phyloP scores from a whole-genome alignment of 1,140 invertebrate species.

The Anadara kagoshimensis region DNA sequence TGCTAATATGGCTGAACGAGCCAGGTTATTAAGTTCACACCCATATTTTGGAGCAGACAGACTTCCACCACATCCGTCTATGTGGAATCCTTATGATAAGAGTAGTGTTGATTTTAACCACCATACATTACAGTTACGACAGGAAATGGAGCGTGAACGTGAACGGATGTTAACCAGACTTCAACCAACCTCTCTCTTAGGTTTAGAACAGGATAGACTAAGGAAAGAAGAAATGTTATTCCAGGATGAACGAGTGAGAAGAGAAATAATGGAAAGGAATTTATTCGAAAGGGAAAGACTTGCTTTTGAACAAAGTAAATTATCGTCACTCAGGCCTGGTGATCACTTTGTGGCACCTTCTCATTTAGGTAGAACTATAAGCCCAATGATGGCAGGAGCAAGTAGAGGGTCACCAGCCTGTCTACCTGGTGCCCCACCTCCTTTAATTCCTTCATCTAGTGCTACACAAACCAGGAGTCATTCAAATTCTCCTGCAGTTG shows the following conservation, averaged over 20 bases:
- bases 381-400: slow-evolving; percentile 54
- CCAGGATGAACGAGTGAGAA: slow-evolving; percentile 44
- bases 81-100: slow-evolving; percentile 59
- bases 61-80: slow-evolving; percentile 39
- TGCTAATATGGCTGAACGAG: slow-evolving; percentile 44
- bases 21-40: slow-evolving; percentile 35
- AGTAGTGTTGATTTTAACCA: slow-evolving; percentile 47
- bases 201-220: slow-evolving; percentile 53
- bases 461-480: slow-evolving; percentile 55
- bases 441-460: slow-evolving; percentile 47
- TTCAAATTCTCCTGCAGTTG: slow-evolving; percentile 55
- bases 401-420: slow-evolving; percentile 34
- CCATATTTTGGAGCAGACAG: slow-evolving; percentile 40
- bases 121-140: slow-evolving; percentile 46
- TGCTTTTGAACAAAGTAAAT: slow-evolving; percentile 44
- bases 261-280: slow-evolving; percentile 50
- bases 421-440: slow-evolving; percentile 43
- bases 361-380: slow-evolving; percentile 52
- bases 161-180: slow-evolving; percentile 50
- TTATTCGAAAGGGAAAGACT: slow-evolving; percentile 52
- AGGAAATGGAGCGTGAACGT: slow-evolving; percentile 55
- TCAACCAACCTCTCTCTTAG: slow-evolving; percentile 33
- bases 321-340: slow-evolving; percentile 30
- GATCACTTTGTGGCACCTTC: slow-evolving; percentile 31
- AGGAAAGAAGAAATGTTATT: slow-evolving; percentile 55